Evolutionary conservation across 2,113 vertebrate genomes (phyloP).

Genomic region (Haemorhous mexicanus): DNA sequence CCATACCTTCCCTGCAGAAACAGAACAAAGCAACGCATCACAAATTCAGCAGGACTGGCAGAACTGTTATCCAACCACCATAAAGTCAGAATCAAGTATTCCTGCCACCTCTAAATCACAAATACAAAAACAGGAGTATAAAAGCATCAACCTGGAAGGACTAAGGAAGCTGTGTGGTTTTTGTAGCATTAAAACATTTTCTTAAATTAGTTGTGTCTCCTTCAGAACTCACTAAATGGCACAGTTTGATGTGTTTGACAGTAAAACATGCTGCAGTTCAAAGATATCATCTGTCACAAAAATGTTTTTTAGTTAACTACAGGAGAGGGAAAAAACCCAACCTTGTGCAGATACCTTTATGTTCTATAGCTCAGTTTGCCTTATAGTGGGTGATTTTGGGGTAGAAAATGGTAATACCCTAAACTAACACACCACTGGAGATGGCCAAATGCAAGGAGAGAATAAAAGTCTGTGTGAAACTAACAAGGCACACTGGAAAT

Average conservation of each 20-base stretch:
- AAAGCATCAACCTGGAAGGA: neutral
- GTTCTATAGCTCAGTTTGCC: neutral
- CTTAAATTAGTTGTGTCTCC: neutral
- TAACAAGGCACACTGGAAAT: neutral
- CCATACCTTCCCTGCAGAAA: constrained; percentile 88
- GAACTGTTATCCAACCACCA: neutral
- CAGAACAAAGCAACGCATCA: constrained; percentile 40
- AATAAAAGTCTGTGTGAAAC: neutral
- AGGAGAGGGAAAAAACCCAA: neutral
- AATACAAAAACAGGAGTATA: neutral
- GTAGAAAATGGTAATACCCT: neutral
- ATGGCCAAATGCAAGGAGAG: neutral
- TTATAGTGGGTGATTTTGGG: neutral
- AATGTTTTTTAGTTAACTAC: neutral
- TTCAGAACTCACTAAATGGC: neutral
- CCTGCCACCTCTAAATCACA: neutral
- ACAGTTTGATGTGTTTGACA: constrained; percentile 33
- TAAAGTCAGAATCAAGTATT: neutral
- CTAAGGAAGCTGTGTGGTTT: neutral
- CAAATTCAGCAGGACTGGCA: neutral
- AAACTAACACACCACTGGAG: neutral
- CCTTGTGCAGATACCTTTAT: neutral
- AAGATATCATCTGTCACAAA: constrained; percentile 26
- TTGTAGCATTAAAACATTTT: neutral
- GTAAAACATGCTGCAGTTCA: constrained; percentile 45